Base-by-base conservation (phyloP, 2,113 vertebrate genomes). In the Albula goreensis region DNA sequence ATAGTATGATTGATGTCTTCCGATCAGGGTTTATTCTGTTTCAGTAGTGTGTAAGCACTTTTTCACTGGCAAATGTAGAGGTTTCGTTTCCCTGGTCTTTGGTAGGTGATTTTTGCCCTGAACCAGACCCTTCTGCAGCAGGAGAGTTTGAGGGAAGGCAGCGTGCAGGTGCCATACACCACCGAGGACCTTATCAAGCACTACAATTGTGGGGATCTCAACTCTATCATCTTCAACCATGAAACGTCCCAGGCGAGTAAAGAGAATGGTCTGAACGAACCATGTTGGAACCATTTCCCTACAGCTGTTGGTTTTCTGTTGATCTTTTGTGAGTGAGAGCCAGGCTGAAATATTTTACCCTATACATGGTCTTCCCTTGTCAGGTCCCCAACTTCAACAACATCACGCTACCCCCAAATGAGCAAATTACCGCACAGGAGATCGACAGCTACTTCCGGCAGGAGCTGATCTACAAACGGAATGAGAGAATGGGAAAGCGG, bases 191-290 rank as follows among this genome's bases (percentile, higher is more conserved):
- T 98, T 87, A 97, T 97, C 94, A 95, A 96, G 87, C 97, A 97
- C 94, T 97, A 96, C 93, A 97, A 96, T 96, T 97, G 97, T 89
- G 96, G 97, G 31, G 96, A 98, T 91, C 96, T 98, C 85, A 95
- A 96, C 92, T 96, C 97, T 81, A 95, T 97, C 94, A 96, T 97
- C 94, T 97, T 98, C 90, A 98, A 94, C 92, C 94, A 95, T 11
- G 96, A 97, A 90, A 96, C 95, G 80, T 96, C 97, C 82, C 97
- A 97, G 96, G 96, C 96, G 90, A 92, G 93, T 25, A 49, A 57
- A 13, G 3, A 15, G 56, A 60, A 60, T 60, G 0, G 3, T 60
- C 3, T 15, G 11, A 15, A 3, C 1, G 56, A 60, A 15, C 56
- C 56, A 13, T 4, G 60, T 66, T 7, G 2, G 22, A 22, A 63